Percentiles rank a stretch among this genome's conserved stretches.
Evolutionary conservation across 2,888 invertebrate species (phyloP).

Genomic region (Spisula subtruncata): DNA sequence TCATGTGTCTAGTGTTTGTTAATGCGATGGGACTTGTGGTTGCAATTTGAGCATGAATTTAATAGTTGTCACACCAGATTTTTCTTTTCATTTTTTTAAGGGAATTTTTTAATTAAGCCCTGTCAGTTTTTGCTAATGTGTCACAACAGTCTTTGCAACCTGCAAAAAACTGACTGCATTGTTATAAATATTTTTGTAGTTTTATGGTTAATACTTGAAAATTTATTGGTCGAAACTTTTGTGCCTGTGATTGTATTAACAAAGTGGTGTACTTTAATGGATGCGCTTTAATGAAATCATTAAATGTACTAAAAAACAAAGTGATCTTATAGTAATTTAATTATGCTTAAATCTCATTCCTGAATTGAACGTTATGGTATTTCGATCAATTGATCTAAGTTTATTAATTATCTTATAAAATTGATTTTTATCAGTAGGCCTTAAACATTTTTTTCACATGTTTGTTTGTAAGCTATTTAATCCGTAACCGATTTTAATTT

Average conservation of each 20-base stretch:
- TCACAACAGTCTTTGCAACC: neutral
- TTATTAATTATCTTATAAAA: neutral
- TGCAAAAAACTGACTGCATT: neutral
- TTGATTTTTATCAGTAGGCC: neutral
- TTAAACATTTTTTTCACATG: neutral
- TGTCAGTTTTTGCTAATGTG: neutral
- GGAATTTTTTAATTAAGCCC: no score
- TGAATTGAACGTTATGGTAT: no score
- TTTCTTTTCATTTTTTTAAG: neutral
- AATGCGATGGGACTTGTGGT: neutral
- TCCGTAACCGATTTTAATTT: conserved; percentile 42
- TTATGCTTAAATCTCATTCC: no score
- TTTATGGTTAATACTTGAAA: neutral
- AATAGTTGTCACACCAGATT: neutral
- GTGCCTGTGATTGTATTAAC: no score
- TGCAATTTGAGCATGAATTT: neutral
- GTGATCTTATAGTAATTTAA: no score
- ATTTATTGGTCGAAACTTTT: neutral
- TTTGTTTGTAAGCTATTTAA: conserved; percentile 28
- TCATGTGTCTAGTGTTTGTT: neutral
- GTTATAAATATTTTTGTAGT: neutral
- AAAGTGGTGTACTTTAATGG: no score
- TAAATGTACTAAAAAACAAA: no score
- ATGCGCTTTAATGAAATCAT: no score
- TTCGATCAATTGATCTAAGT: neutral